Base-by-base conservation (phyloP, 2,888 invertebrate genomes). In the Lasioglossum leucozonium region DNA sequence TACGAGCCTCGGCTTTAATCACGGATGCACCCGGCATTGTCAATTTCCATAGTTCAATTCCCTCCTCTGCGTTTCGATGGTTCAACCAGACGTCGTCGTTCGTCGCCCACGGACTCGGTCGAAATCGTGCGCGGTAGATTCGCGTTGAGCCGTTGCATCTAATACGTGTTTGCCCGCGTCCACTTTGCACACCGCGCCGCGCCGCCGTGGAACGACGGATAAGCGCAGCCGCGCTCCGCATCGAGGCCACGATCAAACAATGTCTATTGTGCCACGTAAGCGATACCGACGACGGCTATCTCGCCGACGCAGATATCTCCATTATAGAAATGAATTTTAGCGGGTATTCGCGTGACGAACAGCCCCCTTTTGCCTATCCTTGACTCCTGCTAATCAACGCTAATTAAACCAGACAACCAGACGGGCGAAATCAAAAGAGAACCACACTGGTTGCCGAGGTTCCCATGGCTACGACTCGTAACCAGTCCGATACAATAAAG, bases 11-110 rank as follows among this genome's bases (percentile, higher is more conserved):
- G 86, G 89, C 87, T 90, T 92, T 93, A 91, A 93, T 93, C 92
- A 91, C 93, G 92, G 92, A 92, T 92, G 93, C 91, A 89, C 90
- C 84, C 89, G 89, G 87, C 91, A 91, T 92, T 93, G 93, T 93
- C 93, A 91, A 93, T 92, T 91, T 91, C 88, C 91, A 91, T 91
- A 90, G 88, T 85, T 86, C 88, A 76, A 88, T 88, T 87, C 84
- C 55, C 88, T 78, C 42, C 74, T 40, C 69, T 40, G 37, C 40
- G 40, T 67, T 81, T 82, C 82, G 82, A 77, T 85, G 30, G 16
- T 79, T 79, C 80, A 83, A 87, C 90, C 88, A 18, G n/a, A n/a
- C n/a, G n/a, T n/a, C 30, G 44, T 16, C 44, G 44, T 44, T 44
- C 16, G 44, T 44, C 44, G 44, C 90, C 91, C 88, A 91, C 91